phyloP scores from a whole-genome alignment of 2,113 vertebrate species.

The Donacobius atricapilla region DNA sequence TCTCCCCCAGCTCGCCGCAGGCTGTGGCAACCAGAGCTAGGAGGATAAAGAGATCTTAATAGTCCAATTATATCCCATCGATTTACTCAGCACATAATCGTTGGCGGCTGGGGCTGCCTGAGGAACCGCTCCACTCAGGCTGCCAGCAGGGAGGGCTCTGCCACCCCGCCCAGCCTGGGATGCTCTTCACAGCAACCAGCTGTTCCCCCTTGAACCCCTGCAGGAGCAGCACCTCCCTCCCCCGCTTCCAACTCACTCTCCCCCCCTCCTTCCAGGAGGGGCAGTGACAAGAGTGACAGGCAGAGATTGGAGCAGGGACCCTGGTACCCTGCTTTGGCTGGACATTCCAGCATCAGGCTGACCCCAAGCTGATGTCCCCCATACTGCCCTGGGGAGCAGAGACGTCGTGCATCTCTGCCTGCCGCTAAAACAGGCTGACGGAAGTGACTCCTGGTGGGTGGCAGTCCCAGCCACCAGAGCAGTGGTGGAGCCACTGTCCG shows the following conservation, averaged over 20 bases:
- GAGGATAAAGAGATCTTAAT: conserved; percentile 86
- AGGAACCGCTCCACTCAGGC: conserved; percentile 34
- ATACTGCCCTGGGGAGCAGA: neutral
- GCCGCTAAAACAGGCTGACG: neutral
- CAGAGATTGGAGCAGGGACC: neutral
- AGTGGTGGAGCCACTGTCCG: accelerated
- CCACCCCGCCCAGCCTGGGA: neutral
- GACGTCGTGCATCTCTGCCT: neutral
- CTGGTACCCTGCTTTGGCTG: neutral
- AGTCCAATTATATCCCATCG: conserved; percentile 77
- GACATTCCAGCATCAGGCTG: neutral
- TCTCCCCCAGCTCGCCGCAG: neutral
- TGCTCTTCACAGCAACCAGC: neutral
- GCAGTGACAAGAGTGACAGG: neutral
- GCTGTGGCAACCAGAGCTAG: conserved; percentile 33
- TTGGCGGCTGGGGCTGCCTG: conserved; percentile 66
- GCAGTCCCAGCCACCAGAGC: neutral
- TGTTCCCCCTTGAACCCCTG: neutral
- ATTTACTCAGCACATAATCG: conserved; percentile 75
- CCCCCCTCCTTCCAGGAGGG: neutral
- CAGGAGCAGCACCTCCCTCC: neutral
- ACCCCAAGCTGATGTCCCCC: neutral
- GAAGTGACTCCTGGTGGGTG: neutral
- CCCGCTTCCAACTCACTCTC: accelerated
- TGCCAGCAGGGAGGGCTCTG: conserved; percentile 30